These are phyloP conservation scores for Campopleginae sp. DNA, from an alignment of 2,888 invertebrate genomes.

Conservation along the genomic window DNA sequence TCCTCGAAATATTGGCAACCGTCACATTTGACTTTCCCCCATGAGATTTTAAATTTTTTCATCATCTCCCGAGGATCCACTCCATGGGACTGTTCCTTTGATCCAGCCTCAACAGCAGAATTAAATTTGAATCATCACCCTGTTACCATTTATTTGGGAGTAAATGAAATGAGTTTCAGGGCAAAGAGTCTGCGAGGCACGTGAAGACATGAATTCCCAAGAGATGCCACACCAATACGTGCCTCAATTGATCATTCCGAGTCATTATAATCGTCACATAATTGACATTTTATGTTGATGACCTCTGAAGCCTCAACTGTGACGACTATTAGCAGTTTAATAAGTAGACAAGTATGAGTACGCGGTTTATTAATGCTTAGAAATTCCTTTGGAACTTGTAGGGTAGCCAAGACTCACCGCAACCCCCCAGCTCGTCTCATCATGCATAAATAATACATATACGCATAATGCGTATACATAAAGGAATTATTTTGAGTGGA, in stretches of 20 bases:
- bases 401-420: constrained; percentile 1
- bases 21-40: neutral
- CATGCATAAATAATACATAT: constrained; percentile 32
- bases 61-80: neutral
- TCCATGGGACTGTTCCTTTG: neutral
- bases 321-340: constrained; percentile 24
- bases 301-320: constrained; percentile 1
- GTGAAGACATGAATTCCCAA: constrained; percentile 6
- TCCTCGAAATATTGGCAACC: neutral
- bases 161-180: neutral
- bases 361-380: constrained; percentile 22
- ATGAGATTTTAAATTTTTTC: neutral
- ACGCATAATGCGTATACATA: constrained; percentile 39
- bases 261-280: constrained; percentile 5
- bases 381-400: constrained; percentile 31
- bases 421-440: neutral
- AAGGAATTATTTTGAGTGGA: constrained; percentile 64
- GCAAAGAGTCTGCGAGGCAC: neutral
- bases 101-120: neutral
- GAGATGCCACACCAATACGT: neutral
- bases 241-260: neutral
- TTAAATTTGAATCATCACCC: neutral
- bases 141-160: neutral
- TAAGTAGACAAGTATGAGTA: neutral
- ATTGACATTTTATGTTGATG: constrained; percentile 41